Evolutionary conservation across 2,797 vertebrate species (phyloP).

Genomic region (Natrix natrix): DNA sequence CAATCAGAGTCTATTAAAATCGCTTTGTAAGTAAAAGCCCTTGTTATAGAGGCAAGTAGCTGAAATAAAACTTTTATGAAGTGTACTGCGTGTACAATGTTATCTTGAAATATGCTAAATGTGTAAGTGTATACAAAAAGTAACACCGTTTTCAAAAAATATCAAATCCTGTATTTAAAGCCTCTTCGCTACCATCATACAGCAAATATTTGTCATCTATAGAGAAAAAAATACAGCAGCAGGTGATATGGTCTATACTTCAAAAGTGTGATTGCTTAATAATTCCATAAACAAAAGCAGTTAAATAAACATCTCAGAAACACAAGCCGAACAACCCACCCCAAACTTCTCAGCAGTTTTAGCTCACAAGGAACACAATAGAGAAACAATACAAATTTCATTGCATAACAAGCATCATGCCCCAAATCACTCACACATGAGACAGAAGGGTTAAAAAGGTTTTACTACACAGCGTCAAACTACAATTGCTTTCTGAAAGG

Average conservation of each 20-base stretch:
- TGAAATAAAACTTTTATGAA: constrained; percentile 49
- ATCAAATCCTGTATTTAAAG: constrained; percentile 77
- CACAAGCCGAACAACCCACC: constrained; percentile 64
- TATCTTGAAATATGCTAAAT: constrained; percentile 73
- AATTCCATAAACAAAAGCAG: constrained; percentile 69
- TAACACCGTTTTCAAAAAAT: constrained; percentile 77
- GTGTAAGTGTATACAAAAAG: constrained; percentile 75
- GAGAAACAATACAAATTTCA: constrained; percentile 68
- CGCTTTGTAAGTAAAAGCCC: neutral
- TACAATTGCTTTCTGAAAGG: constrained; percentile 63
- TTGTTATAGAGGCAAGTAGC: neutral
- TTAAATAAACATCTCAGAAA: constrained; percentile 66
- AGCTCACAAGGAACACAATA: constrained; percentile 72
- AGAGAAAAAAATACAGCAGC: constrained; percentile 72
- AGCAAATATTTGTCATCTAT: constrained; percentile 74
- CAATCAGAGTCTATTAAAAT: neutral
- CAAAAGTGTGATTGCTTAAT: constrained; percentile 70
- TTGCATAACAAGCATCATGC: constrained; percentile 63
- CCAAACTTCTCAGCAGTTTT: constrained; percentile 64
- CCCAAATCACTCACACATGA: constrained; percentile 70
- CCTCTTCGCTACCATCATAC: constrained; percentile 71
- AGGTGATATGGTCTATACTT: constrained; percentile 70
- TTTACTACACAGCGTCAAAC: constrained; percentile 67
- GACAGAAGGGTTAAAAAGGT: constrained; percentile 62
- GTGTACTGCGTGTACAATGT: constrained; percentile 43